Evolutionary conservation across 2,888 invertebrate species (phyloP).

Genomic region (Sesamia inferens): DNA sequence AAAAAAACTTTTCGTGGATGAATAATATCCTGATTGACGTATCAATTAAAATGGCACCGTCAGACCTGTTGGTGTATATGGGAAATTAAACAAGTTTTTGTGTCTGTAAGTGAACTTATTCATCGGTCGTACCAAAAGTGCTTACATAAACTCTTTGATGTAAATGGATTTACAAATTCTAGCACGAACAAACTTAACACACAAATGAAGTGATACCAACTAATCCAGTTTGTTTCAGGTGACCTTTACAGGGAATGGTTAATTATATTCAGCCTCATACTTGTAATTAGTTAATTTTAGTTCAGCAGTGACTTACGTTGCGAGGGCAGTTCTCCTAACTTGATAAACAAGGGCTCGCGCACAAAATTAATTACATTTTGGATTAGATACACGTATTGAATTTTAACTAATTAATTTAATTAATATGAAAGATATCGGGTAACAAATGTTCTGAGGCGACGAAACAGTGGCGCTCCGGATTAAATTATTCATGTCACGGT

Average conservation of each 20-base stretch:
- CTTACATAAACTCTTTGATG: constrained; percentile 14
- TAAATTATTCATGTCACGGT: constrained; percentile 81
- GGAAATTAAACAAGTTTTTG: constrained; percentile 41
- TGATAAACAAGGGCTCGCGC: constrained; percentile 58
- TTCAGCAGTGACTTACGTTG: constrained; percentile 31
- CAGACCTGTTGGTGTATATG: constrained; percentile 31
- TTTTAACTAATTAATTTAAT: constrained; percentile 76
- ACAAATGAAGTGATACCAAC: constrained; percentile 25
- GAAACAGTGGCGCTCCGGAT: constrained; percentile 67
- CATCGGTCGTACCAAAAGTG: constrained; percentile 4
- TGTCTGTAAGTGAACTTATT: constrained; percentile 18
- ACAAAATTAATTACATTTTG: constrained; percentile 65
- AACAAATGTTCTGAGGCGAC: constrained; percentile 69
- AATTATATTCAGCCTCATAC: constrained; percentile 49
- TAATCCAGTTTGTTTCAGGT: constrained; percentile 36
- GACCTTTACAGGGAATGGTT: constrained; percentile 35
- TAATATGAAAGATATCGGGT: constrained; percentile 76
- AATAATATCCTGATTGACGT: constrained; percentile 56
- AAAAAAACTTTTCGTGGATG: constrained; percentile 51
- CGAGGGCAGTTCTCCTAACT: constrained; percentile 37
- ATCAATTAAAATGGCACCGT: constrained; percentile 57
- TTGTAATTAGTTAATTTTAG: constrained; percentile 51
- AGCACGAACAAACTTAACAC: constrained; percentile 9
- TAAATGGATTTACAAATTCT: constrained; percentile 18
- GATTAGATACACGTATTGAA: constrained; percentile 75